phyloP scores from a whole-genome alignment of 2,113 vertebrate species.

The Malurus cyaneus region DNA sequence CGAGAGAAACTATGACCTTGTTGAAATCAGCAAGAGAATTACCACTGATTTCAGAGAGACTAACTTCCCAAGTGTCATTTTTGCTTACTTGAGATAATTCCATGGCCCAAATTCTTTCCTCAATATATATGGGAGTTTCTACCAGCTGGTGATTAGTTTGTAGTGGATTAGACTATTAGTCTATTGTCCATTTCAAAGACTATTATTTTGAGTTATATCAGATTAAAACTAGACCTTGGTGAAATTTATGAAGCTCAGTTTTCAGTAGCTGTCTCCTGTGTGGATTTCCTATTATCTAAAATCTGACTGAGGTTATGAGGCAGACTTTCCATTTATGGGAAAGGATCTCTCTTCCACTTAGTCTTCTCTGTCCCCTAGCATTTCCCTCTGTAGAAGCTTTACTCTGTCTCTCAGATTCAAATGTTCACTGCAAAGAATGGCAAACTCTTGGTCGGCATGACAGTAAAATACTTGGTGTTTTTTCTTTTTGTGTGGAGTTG shows the following conservation, averaged over 20 bases:
- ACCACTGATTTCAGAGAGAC: background rate
- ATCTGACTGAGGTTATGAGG: background rate
- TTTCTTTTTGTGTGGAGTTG: background rate
- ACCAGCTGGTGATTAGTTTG: background rate
- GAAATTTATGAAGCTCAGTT: constrained; percentile 34
- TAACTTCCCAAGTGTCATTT: background rate
- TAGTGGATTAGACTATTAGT: background rate
- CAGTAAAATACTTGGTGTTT: background rate
- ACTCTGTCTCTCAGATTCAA: background rate
- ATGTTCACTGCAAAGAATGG: background rate
- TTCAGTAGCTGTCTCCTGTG: constrained; percentile 9
- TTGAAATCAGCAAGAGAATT: background rate
- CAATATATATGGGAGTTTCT: background rate
- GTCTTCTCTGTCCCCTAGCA: background rate
- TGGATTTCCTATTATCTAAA: constrained; percentile 26
- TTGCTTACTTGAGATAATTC: background rate
- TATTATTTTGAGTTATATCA: constrained; percentile 4
- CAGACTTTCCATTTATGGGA: background rate
- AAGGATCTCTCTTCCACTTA: background rate
- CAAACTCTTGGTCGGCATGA: background rate
- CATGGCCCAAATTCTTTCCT: background rate
- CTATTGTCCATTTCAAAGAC: background rate
- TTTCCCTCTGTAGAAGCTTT: background rate
- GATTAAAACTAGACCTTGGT: background rate
- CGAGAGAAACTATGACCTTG: background rate